Percentiles rank a stretch among this genome's conserved stretches.
These are phyloP conservation scores for Glossophaga mutica DNA, from an alignment of 2,797 vertebrate species.

Conservation along the genomic window DNA sequence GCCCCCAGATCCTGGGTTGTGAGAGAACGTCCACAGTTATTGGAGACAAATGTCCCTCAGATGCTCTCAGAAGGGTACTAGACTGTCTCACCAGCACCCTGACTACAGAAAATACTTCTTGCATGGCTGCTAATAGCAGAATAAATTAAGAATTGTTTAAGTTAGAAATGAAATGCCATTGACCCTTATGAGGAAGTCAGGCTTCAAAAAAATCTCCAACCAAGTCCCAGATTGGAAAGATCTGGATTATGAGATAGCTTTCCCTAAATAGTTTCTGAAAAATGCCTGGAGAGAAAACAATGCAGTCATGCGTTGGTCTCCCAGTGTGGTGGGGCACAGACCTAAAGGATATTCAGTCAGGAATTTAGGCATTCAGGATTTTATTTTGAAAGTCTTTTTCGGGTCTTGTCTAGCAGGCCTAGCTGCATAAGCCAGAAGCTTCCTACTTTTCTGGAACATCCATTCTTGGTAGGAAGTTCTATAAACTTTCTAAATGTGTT, in stretches of 20 bases:
- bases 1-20: neutral
- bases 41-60: neutral
- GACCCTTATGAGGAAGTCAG: neutral
- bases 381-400: neutral
- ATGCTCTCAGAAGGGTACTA: neutral
- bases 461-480: neutral
- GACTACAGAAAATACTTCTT: neutral
- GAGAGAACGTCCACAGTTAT: neutral
- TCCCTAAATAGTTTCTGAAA: neutral
- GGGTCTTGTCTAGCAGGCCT: neutral
- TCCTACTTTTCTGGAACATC: neutral
- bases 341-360: neutral
- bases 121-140: neutral
- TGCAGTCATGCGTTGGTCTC: neutral
- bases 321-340: neutral
- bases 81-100: neutral
- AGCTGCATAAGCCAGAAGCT: neutral
- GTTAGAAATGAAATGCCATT: neutral
- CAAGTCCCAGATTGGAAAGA: neutral
- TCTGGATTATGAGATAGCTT: neutral
- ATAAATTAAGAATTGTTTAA: neutral
- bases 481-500: neutral
- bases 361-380: neutral
- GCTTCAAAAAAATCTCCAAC: neutral
- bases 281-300: neutral